Base-by-base conservation (phyloP, 2,888 invertebrate species). In the Dynastes grantii region DNA sequence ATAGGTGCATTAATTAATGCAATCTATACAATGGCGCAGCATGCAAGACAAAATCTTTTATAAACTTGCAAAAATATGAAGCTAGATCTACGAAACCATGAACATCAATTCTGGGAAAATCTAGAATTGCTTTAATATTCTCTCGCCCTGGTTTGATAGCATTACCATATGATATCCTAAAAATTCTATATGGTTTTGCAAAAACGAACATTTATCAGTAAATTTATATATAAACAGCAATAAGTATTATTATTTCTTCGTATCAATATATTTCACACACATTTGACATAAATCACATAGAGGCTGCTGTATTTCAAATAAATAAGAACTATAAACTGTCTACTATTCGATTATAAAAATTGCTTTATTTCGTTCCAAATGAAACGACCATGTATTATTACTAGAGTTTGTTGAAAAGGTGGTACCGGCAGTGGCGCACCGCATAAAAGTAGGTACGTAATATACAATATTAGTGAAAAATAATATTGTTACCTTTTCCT, bases 141-240 rank as follows among this genome's bases (percentile, higher is more conserved):
- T 32, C 32, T 37, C 1, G 32, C 5, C 32, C 5, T 37, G 32
- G 5, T 37, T 37, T 37, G 32, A 37, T 37, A 37, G 32, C 32
- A 13, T 51, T 51, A 51, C 51, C n/a, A 51, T 51, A 2, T 51
- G 6, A 2, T 49, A 2, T 13, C 49, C 49, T 49, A 3, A 49
- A 49, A 13, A 11, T 87, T 83, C 0, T 51, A 51, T 51, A 6
- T n/a, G 2, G 11, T 51, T 4, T 51, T 51, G 51, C 9, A 51
- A 51, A 51, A 13, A 51, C 2, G 13, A 51, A 51, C 51, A 51
- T 2, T 51, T 51, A 51, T 13, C 51, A 6, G 22, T 22, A 22
- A 22, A 22, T 37, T 37, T 37, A 37, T 37, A 37, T 5, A 37
- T 5, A 37, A 1, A 37, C 1, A 37, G 32, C 32, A 32, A 32